Conservation (phyloP, 2,797 vertebrate genomes). For the Spatula clypeata region DNA sequence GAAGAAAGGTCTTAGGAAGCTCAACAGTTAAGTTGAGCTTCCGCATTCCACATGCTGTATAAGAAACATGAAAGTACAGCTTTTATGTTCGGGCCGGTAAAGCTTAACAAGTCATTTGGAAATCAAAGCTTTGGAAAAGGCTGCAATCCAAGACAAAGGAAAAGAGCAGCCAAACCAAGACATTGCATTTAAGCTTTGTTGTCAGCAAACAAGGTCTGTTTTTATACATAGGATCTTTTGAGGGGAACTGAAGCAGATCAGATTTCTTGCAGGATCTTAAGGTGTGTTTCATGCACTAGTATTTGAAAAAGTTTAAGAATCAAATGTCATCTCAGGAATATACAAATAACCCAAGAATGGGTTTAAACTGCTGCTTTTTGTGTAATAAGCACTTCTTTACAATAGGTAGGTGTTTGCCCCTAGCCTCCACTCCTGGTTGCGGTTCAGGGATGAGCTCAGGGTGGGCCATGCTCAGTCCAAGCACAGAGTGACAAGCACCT, state of each 20-base stretch:
- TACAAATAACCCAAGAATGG: background rate
- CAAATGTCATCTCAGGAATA: slow-evolving; percentile 5
- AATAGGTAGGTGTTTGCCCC: background rate
- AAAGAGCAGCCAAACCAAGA: background rate
- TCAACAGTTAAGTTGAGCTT: slow-evolving; percentile 2
- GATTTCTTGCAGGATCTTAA: background rate
- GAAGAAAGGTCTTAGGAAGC: slow-evolving; percentile 25
- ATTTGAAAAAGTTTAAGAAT: background rate
- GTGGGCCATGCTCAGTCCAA: rapidly evolving
- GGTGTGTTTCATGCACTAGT: background rate
- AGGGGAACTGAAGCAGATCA: background rate
- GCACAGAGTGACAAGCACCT: background rate
- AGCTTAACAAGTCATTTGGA: background rate
- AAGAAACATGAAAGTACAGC: slow-evolving; percentile 5
- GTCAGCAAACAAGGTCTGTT: background rate
- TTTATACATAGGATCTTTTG: background rate
- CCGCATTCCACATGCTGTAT: background rate
- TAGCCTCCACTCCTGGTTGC: background rate
- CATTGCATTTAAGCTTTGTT: background rate
- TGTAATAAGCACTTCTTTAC: background rate
- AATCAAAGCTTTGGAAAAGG: slow-evolving; percentile 35
- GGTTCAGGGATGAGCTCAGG: background rate
- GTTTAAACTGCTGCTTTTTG: background rate
- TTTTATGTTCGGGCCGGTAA: background rate
- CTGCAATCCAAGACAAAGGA: background rate